Percentiles rank a stretch among this genome's conserved stretches.
Evolutionary conservation across 2,797 vertebrate genomes (phyloP).

Genomic region (Thamnophis elegans): DNA sequence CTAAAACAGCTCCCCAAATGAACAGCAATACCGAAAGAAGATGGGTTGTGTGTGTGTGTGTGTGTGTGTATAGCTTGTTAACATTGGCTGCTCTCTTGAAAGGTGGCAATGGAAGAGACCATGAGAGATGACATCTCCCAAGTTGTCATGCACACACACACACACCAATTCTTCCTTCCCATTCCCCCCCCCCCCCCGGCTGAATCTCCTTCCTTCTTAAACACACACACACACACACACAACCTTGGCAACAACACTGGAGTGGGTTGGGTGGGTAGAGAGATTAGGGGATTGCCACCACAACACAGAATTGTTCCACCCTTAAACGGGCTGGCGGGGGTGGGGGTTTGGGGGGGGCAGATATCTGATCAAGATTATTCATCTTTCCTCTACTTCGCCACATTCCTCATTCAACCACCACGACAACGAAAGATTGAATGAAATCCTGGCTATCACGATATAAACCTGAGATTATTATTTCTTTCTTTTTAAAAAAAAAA

Average conservation of each 20-base stretch:
- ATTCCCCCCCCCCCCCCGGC: neutral
- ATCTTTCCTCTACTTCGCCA: conserved; percentile 20
- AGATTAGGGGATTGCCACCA: neutral
- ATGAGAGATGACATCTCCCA: neutral
- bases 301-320: neutral
- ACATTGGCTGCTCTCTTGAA: neutral
- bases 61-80: neutral
- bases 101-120: neutral
- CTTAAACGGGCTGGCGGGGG: neutral
- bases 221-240: neutral
- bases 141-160: neutral
- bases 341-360: neutral
- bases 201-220: neutral
- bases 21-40: neutral
- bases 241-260: neutral
- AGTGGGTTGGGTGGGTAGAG: neutral
- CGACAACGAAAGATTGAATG: conserved; percentile 11
- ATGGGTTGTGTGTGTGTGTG: no score
- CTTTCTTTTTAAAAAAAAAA: conserved; percentile 9
- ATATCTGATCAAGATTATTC: neutral
- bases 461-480: conserved; percentile 65
- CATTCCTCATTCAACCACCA: conserved; percentile 43
- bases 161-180: neutral
- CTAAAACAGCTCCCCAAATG: neutral
- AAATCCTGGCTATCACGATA: conserved; percentile 61